A percentile compares a stretch with the other conserved stretches of the same genome.
Evolutionary conservation across 2,797 vertebrate genomes (phyloP).

Genomic region (Gallinago stenura): DNA sequence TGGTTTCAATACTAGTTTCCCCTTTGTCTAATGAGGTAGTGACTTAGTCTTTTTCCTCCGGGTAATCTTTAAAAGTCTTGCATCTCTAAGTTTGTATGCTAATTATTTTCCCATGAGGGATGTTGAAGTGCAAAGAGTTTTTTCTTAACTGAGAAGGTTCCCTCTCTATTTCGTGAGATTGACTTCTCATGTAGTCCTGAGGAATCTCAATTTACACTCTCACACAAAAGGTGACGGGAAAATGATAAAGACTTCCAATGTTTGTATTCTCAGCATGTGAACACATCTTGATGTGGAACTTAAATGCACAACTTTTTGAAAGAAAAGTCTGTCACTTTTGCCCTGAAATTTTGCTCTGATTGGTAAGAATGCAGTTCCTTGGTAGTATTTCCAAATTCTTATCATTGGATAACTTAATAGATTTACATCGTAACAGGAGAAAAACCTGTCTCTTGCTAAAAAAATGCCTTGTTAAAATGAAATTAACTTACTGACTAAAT

Average conservation of each 20-base stretch:
- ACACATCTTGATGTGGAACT: not conserved
- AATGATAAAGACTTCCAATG: not conserved
- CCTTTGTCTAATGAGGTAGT: not conserved
- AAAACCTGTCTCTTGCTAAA: not conserved
- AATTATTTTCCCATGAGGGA: not conserved
- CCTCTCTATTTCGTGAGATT: not conserved
- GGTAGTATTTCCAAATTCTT: not conserved
- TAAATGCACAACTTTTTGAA: not conserved
- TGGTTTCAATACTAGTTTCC: not conserved
- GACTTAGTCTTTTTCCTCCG: not conserved
- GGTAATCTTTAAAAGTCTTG: not conserved
- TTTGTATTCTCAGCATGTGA: not conserved
- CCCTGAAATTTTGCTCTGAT: not conserved
- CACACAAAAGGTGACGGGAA: not conserved
- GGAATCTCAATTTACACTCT: not conserved
- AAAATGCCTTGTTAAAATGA: not conserved
- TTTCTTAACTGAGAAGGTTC: not conserved
- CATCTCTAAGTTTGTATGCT: not conserved
- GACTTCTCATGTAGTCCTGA: not conserved
- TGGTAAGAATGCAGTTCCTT: not conserved
- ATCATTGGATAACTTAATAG: not conserved
- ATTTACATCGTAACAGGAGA: not conserved
- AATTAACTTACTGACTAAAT: not conserved
- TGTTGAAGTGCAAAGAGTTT: not conserved
- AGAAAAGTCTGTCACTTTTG: not conserved